A percentile compares a stretch with the other conserved stretches of the same genome.
These are phyloP conservation scores for Dromas ardeola DNA, from an alignment of 2,113 vertebrate species.

Conservation along the genomic window DNA sequence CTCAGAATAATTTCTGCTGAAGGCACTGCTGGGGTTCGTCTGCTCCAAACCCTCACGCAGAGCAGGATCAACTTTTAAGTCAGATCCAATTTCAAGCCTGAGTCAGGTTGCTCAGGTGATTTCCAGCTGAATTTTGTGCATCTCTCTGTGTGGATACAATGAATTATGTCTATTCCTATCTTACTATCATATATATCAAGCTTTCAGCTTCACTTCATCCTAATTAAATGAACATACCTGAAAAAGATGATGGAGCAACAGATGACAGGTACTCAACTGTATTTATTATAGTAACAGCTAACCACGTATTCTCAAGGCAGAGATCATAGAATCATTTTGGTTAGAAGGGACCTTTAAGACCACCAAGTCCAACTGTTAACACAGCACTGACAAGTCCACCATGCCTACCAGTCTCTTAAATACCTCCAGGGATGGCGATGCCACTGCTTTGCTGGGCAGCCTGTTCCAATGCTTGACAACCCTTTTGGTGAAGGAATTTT, in stretches of 20 bases:
- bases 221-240: neutral
- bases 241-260: neutral
- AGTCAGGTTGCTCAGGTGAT: neutral
- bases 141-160: neutral
- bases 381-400: neutral
- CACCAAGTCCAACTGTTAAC: neutral
- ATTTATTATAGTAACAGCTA: neutral
- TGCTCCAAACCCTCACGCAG: neutral
- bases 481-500: neutral
- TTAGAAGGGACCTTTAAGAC: neutral
- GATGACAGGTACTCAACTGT: neutral
- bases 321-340: neutral
- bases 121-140: neutral
- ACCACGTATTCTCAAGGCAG: neutral
- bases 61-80: neutral
- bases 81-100: neutral
- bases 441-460: neutral
- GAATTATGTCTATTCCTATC: neutral
- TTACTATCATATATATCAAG: neutral
- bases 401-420: neutral
- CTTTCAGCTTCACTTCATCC: neutral
- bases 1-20: neutral
- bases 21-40: neutral
- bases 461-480: neutral
- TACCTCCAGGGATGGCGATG: neutral